Base-by-base conservation (phyloP, 2,888 invertebrate species). In the Chrysomela aeneicollis region DNA sequence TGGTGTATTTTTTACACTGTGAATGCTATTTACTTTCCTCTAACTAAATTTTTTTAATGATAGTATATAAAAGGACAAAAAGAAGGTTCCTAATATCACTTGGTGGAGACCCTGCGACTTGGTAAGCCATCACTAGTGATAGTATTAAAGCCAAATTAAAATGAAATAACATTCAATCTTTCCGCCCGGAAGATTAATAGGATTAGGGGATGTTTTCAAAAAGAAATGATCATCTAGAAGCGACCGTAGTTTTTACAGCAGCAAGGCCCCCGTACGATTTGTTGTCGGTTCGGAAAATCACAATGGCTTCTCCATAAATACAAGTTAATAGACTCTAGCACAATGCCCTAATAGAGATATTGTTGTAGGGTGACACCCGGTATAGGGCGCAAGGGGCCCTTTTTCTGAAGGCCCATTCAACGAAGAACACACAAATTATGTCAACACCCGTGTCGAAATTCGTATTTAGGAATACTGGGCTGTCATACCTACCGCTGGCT, bases 301-400 rank as follows among this genome's bases (percentile, higher is more conserved):
- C 70, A 71, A 73, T 66, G 60, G 70, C 69, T 63, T 6, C 69
- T 69, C 68, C 73, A 77, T 81, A 81, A 81, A 81, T 80, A 78
- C 79, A 77, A 79, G 78, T 81, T 81, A 81, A 81, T 81, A 79
- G 79, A 81, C 75, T 79, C 69, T 60, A 8, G 68, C 70, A 80
- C 81, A 67, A 65, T 65, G 72, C 74, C 42, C 75, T 81, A 81
- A 81, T 81, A 81, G 81, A 81, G 81, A 80, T 77, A 80, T 81
- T 81, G 81, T 81, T 72, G 68, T 64, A 55, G 74, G 74, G 75
- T 77, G 79, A 77, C 76, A 76, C 73, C 74, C 71, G 73, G 65
- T 67, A 61, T 15, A 60, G 62, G 61, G 59, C 46, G 60, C 59
- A 61, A 64, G 62, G 66, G 65, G 60, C 53, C 53, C 61, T 50